These are phyloP conservation scores for Aviceda subcristata DNA, from an alignment of 2,113 vertebrate genomes.

Conservation along the genomic window DNA sequence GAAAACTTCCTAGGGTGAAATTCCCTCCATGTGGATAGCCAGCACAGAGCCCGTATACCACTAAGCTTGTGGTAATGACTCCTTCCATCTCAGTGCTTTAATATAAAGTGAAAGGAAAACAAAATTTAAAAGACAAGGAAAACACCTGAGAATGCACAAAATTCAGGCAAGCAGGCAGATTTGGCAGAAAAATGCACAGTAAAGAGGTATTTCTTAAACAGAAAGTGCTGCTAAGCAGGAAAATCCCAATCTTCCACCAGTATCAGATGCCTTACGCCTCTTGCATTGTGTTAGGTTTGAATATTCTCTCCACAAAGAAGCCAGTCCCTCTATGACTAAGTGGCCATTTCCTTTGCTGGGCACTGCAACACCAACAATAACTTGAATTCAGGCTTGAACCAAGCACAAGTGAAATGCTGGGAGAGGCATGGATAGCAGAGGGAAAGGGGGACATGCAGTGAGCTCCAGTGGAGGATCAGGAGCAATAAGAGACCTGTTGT, in stretches of 20 bases:
- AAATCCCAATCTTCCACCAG: neutral
- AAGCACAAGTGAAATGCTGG: neutral
- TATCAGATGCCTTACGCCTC: neutral
- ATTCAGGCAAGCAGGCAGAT: neutral
- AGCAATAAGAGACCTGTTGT: neutral
- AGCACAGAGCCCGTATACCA: neutral
- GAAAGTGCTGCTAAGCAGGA: neutral
- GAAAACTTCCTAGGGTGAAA: neutral
- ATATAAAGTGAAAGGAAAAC: neutral
- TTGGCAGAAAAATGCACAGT: neutral
- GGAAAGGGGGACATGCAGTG: neutral
- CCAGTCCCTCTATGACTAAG: neutral
- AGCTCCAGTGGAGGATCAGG: neutral
- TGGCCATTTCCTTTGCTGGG: neutral
- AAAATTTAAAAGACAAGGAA: neutral
- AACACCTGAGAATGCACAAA: neutral
- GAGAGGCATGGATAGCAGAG: neutral
- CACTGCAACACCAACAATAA: neutral
- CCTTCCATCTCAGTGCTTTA: neutral
- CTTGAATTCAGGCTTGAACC: neutral
- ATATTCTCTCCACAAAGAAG: neutral
- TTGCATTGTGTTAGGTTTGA: neutral
- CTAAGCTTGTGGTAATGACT: neutral
- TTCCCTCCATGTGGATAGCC: neutral
- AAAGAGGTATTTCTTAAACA: neutral